Percentiles rank a stretch among this genome's conserved stretches.
Evolutionary conservation across 2,113 vertebrate genomes (phyloP).

Genomic region (Cyanocitta stelleri): DNA sequence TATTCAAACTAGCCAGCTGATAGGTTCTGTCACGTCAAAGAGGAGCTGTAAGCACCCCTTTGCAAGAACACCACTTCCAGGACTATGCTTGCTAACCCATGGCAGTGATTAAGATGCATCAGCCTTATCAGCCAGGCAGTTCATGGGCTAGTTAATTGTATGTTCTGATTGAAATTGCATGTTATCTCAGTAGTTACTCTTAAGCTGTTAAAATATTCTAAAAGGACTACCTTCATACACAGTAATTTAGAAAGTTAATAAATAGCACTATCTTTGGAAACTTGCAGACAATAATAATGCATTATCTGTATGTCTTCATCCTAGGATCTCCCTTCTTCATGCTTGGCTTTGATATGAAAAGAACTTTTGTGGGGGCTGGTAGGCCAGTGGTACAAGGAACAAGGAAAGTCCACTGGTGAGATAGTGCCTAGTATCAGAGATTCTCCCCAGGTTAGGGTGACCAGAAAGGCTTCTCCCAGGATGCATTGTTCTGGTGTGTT

Average conservation of each 20-base stretch:
- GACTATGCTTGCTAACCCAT: too few species aligned
- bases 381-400: too few species aligned
- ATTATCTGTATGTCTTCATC: neutral
- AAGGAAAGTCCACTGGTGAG: too few species aligned
- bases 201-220: neutral
- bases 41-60: too few species aligned
- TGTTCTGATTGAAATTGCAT: neutral
- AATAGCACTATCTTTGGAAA: neutral
- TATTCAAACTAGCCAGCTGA: too few species aligned
- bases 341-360: neutral
- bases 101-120: neutral
- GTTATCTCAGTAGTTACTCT: neutral
- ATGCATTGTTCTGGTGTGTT: too few species aligned
- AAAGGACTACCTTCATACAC: neutral
- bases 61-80: too few species aligned
- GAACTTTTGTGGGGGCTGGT: neutral
- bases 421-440: too few species aligned
- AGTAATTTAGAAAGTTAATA: neutral
- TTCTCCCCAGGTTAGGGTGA: too few species aligned
- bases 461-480: too few species aligned
- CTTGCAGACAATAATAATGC: neutral
- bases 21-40: too few species aligned
- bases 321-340: neutral
- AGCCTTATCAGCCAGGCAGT: neutral
- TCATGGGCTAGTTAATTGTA: neutral